These are phyloP conservation scores for Dufourea novaeangliae DNA, from an alignment of 1,140 invertebrate genomes.

Conservation along the genomic window DNA sequence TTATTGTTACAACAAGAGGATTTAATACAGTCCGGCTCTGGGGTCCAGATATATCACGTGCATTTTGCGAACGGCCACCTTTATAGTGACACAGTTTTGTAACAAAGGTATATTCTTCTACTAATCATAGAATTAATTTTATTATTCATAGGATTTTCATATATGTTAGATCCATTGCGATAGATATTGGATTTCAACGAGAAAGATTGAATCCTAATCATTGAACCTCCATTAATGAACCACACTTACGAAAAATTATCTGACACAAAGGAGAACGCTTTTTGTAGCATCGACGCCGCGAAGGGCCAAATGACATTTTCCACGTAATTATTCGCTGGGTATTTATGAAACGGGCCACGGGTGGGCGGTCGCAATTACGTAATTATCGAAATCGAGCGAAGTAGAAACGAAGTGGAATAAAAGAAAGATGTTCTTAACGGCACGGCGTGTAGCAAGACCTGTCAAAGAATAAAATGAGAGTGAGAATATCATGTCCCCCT, in stretches of 20 bases:
- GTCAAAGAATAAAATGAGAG: constrained; percentile 28
- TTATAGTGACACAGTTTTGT: too few relatives aligned
- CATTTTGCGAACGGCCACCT: too few relatives aligned
- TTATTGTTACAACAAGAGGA: too few relatives aligned
- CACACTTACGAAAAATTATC: not conserved
- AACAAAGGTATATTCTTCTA: too few relatives aligned
- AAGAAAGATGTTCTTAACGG: constrained; percentile 27
- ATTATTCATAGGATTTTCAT: too few relatives aligned
- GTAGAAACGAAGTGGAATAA: not conserved
- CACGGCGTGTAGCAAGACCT: not conserved
- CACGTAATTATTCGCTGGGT: not conserved
- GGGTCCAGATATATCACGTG: too few relatives aligned
- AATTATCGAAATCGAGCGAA: not conserved
- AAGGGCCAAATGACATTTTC: not conserved
- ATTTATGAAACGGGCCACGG: not conserved
- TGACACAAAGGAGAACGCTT: not conserved
- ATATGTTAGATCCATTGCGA: too few relatives aligned
- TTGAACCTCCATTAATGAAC: too few relatives aligned
- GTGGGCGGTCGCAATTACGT: not conserved
- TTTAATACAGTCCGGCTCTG: too few relatives aligned
- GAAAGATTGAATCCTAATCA: too few relatives aligned
- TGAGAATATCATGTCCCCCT: constrained; percentile 39
- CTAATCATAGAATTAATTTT: too few relatives aligned
- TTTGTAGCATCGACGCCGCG: not conserved
- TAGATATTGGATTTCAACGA: too few relatives aligned